Percentiles rank a stretch among this genome's conserved stretches.
Conservation (phyloP, 2,888 invertebrate genomes). For the Patella depressa region DNA sequence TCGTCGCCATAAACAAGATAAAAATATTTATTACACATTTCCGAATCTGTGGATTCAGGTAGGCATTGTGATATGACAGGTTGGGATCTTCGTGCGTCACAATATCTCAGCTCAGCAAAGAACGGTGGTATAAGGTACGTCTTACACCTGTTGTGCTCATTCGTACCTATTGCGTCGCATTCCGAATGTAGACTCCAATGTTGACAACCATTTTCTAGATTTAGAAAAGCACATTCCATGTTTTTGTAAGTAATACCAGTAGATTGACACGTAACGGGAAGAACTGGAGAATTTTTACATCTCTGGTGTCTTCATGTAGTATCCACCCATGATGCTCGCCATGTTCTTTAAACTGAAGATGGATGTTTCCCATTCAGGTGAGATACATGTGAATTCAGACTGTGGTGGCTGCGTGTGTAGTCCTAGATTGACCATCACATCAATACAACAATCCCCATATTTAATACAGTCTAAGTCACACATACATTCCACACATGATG, state of each 20-base stretch:
- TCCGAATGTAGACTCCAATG: not conserved
- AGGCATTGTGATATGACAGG: not conserved
- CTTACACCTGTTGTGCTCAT: not conserved
- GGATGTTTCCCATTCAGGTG: not conserved
- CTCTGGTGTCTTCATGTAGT: not conserved
- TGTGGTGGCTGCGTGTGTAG: not conserved
- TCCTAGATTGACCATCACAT: not conserved
- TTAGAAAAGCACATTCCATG: slow-evolving; percentile 1
- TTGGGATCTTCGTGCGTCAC: not conserved
- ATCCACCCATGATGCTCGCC: not conserved
- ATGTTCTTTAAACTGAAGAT: not conserved
- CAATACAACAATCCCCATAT: slow-evolving; percentile 4
- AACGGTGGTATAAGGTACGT: not conserved
- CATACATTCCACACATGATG: not conserved
- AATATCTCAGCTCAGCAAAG: not conserved
- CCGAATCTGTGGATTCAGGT: too few species aligned
- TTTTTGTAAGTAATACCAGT: not conserved
- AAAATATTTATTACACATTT: too few species aligned
- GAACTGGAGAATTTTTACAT: not conserved
- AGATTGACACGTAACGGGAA: not conserved
- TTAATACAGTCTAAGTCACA: slow-evolving; percentile 5
- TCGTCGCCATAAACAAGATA: too few species aligned
- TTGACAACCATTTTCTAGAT: not conserved
- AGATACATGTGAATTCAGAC: not conserved
- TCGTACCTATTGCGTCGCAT: not conserved